Base-by-base conservation (phyloP, 1,140 invertebrate species). In the Panulirus ornatus region DNA sequence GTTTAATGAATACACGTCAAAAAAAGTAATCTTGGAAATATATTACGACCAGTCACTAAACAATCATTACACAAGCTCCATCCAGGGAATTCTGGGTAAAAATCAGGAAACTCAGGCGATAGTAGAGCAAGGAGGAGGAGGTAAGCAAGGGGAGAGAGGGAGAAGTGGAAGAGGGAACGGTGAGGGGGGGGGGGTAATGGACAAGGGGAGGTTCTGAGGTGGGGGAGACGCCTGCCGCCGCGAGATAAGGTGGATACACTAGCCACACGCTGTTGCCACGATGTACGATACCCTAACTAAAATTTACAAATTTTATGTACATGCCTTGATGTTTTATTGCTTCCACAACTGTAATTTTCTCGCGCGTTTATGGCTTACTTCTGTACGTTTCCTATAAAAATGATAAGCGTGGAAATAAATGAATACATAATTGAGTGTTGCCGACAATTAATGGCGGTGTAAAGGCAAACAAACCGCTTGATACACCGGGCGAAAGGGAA, bases 201-300 rank as follows among this genome's bases (percentile, higher is more conserved):
- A 76, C 11, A 38, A 19, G 9, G 22, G 38, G 30, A 27, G 70
- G 0, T 19, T 73, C 0, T 11, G 9, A 11, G 54, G 44, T 47
- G 40, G 44, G 76, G 76, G 76, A 51, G n/a, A 79, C 76, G 76
- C 44, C 76, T 79, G 76, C 42, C 11, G 42, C n/a, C 27, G n/a
- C 19, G 44, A 79, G 76, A 79, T 79, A 79, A 79, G 76, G 76
- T 58, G 54, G 54, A 58, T 58, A 58, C 54, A 58, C 42, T 22
- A 79, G 76, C 14, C n/a, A 19, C 19, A 14, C 34, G 14, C 22
- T 5, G 30, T 44, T 79, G 76, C 76, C 76, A 79, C 76, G 76
- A 9, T 79, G 76, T 34, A 51, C 76, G 76, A 79, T 79, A 79
- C 14, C 54, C 54, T 58, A 58, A 3, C 14, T 58, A 5, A 5